phyloP scores from a whole-genome alignment of 1,140 invertebrate genomes.

The Drosophila nasuta region DNA sequence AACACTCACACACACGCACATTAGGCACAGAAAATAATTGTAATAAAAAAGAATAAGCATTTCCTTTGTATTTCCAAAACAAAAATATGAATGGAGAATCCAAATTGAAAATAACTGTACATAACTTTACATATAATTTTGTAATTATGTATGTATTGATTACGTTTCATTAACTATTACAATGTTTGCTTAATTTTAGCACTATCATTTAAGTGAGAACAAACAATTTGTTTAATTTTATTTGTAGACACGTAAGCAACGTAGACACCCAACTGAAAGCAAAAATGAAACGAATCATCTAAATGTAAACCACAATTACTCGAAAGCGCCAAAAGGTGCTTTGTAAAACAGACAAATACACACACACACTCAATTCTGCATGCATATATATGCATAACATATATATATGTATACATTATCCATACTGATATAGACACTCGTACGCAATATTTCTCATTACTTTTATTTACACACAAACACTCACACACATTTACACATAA shows the following conservation, averaged over 20 bases:
- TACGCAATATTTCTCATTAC: slow-evolving; percentile 72
- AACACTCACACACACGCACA: slow-evolving; percentile 56
- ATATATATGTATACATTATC: slow-evolving; percentile 33
- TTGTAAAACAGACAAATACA: slow-evolving; percentile 25
- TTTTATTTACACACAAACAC: slow-evolving; percentile 51
- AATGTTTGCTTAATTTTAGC: slow-evolving; percentile 70
- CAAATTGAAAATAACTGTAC: slow-evolving; percentile 57
- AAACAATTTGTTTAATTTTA: slow-evolving; percentile 45
- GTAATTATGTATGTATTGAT: slow-evolving; percentile 77
- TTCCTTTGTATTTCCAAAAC: slow-evolving; percentile 26
- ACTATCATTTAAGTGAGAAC: slow-evolving; percentile 55
- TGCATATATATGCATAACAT: too few species aligned
- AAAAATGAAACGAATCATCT: slow-evolving; percentile 19
- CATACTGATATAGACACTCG: slow-evolving; percentile 35
- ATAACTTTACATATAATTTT: slow-evolving; percentile 79
- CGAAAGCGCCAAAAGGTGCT: slow-evolving; percentile 30
- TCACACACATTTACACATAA: slow-evolving; percentile 45
- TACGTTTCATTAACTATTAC: slow-evolving; percentile 66
- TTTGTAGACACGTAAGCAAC: slow-evolving; percentile 43
- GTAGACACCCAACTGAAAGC: slow-evolving; percentile 16
- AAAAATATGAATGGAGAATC: slow-evolving; percentile 28
- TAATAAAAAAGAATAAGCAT: slow-evolving; percentile 40
- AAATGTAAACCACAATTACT: slow-evolving; percentile 23
- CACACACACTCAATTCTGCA: slow-evolving; percentile 36
- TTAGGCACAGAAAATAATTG: slow-evolving; percentile 56